Conservation (phyloP, 2,113 vertebrate species). For the Austrofundulus limnaeus region DNA sequence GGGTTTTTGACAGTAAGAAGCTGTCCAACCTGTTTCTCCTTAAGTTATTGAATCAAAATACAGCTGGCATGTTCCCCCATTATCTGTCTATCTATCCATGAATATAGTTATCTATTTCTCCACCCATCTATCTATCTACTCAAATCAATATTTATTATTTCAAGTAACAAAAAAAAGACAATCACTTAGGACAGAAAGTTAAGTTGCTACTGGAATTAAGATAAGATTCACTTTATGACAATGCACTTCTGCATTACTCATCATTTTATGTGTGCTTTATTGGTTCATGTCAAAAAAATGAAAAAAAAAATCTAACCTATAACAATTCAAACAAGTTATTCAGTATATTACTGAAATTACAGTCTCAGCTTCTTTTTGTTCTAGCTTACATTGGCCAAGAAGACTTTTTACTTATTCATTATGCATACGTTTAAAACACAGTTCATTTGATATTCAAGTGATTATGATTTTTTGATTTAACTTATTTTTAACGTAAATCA, state of each 20-base stretch:
- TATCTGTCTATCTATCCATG: no score
- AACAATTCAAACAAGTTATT: conserved; percentile 12
- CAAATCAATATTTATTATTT: no score
- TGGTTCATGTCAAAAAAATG: not conserved
- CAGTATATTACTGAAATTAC: not conserved
- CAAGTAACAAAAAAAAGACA: not conserved
- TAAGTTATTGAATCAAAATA: not conserved
- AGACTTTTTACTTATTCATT: no score
- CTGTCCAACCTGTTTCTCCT: conserved; percentile 23
- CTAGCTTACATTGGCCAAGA: no score
- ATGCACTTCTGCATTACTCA: not conserved
- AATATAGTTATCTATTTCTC: no score
- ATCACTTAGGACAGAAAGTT: not conserved
- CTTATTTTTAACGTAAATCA: no score
- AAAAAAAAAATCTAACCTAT: no score
- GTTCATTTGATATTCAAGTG: no score
- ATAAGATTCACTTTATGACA: not conserved
- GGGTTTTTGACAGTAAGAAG: conserved; percentile 36
- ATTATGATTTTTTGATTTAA: no score
- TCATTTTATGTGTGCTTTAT: not conserved
- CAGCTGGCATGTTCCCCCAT: no score
- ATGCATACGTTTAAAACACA: no score
- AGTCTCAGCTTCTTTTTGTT: not conserved
- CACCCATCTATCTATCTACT: no score
- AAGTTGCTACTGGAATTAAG: not conserved